Conservation (phyloP, 2,888 invertebrate genomes). For the Dynastes hyllus region DNA sequence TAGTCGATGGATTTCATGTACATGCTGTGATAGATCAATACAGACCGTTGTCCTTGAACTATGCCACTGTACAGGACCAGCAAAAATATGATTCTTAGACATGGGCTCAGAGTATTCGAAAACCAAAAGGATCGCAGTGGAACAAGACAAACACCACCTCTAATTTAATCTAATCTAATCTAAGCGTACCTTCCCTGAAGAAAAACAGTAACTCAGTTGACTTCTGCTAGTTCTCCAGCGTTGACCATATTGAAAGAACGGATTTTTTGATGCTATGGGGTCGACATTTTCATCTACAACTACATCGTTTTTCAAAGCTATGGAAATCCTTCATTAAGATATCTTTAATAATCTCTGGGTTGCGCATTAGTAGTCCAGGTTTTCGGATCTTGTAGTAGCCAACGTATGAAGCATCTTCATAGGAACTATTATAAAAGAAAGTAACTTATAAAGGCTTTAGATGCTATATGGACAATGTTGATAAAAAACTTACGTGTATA, state of each 20-base stretch:
- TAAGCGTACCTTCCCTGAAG: conserved; percentile 69
- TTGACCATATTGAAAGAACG: conserved; percentile 71
- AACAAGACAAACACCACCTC: too few species aligned
- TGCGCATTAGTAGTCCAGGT: conserved; percentile 65
- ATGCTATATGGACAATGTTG: neutral
- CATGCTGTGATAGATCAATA: too few species aligned
- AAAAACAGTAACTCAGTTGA: conserved; percentile 72
- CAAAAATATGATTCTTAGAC: too few species aligned
- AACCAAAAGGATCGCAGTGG: too few species aligned
- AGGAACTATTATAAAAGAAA: conserved; percentile 47
- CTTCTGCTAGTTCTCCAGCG: conserved; percentile 72
- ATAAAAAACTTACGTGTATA: conserved; percentile 62
- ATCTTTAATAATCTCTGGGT: conserved; percentile 66
- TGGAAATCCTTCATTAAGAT: conserved; percentile 66
- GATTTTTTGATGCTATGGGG: conserved; percentile 71
- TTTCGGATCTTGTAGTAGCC: conserved; percentile 65
- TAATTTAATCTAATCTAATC: too few species aligned
- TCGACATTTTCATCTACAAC: conserved; percentile 69
- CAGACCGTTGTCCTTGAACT: too few species aligned
- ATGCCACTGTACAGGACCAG: too few species aligned
- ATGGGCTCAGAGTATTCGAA: too few species aligned
- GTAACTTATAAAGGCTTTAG: neutral
- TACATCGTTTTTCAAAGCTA: conserved; percentile 68
- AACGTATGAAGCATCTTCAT: conserved; percentile 62
- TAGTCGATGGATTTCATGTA: too few species aligned